Evolutionary conservation across 2,113 vertebrate species (phyloP), one percentile per base, ranked within the genome.

Genomic region (Aptenodytes forsteri): DNA sequence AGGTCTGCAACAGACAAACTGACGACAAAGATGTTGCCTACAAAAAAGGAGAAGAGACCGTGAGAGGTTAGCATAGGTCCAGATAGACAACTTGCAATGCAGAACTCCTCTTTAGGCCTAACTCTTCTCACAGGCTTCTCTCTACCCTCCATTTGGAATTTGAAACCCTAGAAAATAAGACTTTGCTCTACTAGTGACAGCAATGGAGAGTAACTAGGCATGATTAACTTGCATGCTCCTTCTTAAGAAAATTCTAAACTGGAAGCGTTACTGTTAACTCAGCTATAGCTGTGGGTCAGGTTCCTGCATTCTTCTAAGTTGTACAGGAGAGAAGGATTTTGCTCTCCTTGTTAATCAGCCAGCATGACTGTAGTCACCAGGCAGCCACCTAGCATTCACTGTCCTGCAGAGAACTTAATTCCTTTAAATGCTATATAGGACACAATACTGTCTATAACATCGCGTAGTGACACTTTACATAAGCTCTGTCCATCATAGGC

Each of bases 11-110:
- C 96, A 1, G 98, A 99, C 88, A 99, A 97, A 85, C 99, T 99
- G 87, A 98, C 98, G 29, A 99, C 99, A 65, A 99, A 99, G 93
- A 99, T 97, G 95, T 99, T 99, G 58, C 99, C 99, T 99, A 92
- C 19, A 93, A 97, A 94, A 71, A 77, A 77, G 40, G 18, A 10
- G 58, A 69, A 71, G 54, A 90, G 49, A 92, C 13, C 7, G 2
- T 8, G 17, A 87, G 76, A 90, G 36, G 64, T 94, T 90, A 95
- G 61, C 0, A 0, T 8, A n/a, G 47, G 40, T 78, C 59, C 17
- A 59, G 50, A 56, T 1, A 46, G 30, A 76, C 36, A 87, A 40
- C 27, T 49, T 65, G n/a, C 40, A 85, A 69, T 25, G 78, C 32
- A 72, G 47, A 82, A 49, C 22, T 70, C 67, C 21, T 87, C 50